Base-by-base conservation (phyloP, 2,888 invertebrate genomes). In the Xiphydria camelus region DNA sequence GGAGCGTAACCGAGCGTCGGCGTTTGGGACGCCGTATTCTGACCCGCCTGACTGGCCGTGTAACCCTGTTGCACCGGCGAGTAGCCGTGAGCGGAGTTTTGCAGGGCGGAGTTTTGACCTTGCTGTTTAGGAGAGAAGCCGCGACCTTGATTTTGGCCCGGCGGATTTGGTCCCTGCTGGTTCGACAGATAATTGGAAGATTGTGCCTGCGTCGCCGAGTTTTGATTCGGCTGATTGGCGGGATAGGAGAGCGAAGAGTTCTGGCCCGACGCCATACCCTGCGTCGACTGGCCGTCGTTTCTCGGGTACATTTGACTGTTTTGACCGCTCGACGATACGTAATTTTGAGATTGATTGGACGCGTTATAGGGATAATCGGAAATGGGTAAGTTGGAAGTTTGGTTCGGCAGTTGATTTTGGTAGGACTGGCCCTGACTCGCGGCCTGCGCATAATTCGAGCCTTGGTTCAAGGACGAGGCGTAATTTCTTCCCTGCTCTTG, bases 401-500 rank as follows among this genome's bases (percentile, higher is more conserved):
- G 70, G 44, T 61, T 64, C 2, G 69, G 43, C 50, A 66, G 35
- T 25, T 39, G 38, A 34, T 32, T 53, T 32, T 61, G 63, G 34
- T 40, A 45, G 4, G 60, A 19, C 23, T 61, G 67, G 6, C 37
- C 45, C 19, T 59, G 64, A 43, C 57, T 61, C n/a, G 60, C n/a
- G 17, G 57, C 55, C 41, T 70, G 73, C 4, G 66, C 38, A 44
- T 72, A 74, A 50, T 65, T 72, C 38, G 62, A 41, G 23, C 55
- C 61, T 52, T 61, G 68, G 41, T 60, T 70, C 9, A 68, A n/a
- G 29, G 50, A 64, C 4, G 63, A 33, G 3, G 61, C 50, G 42
- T 68, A 73, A 49, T 62, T 70, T 15, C 68, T 63, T 7, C 55
- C 53, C 31, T 64, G 69, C 21, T 73, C 73, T 43, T 66, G 67